phyloP scores from a whole-genome alignment of 2,797 vertebrate species.

The Spondyliosoma cantharus region DNA sequence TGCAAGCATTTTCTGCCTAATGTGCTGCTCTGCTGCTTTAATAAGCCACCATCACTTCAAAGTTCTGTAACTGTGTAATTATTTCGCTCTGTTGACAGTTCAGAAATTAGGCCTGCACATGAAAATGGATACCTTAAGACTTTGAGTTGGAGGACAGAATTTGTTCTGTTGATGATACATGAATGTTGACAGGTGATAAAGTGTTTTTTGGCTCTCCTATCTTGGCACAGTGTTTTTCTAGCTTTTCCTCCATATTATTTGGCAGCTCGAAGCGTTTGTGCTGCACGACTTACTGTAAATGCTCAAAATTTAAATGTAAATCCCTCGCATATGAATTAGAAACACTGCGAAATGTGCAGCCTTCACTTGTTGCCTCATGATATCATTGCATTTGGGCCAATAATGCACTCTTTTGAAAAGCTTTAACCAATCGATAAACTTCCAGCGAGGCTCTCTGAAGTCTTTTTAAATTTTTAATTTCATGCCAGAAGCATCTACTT shows the following conservation, averaged over 20 bases:
- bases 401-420: conserved; percentile 20
- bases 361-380: conserved; percentile 1
- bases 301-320: conserved; percentile 43
- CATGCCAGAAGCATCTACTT: conserved; percentile 40
- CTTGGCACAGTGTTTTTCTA: conserved; percentile 36
- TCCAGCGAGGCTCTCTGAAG: conserved; percentile 37
- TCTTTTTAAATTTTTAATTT: conserved; percentile 55
- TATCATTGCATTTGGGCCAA: conserved; percentile 20
- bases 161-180: conserved; percentile 53
- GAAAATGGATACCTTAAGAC: conserved; percentile 39
- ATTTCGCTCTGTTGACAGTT: conserved; percentile 61
- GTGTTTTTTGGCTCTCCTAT: conserved; percentile 39
- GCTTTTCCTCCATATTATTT: conserved; percentile 41
- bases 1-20: conserved; percentile 57
- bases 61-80: conserved; percentile 67
- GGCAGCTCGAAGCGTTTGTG: conserved; percentile 42
- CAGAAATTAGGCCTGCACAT: conserved; percentile 45
- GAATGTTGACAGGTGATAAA: conserved; percentile 72
- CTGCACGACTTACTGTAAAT: conserved; percentile 43
- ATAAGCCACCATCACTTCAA: conserved; percentile 53
- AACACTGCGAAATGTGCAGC: conserved; percentile 17
- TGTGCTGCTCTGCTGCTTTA: conserved; percentile 60
- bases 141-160: conserved; percentile 36
- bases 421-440: conserved; percentile 36
- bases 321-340: conserved; percentile 2